Conservation (phyloP, 2,797 vertebrate genomes). For the Coregonus suidteri region DNA sequence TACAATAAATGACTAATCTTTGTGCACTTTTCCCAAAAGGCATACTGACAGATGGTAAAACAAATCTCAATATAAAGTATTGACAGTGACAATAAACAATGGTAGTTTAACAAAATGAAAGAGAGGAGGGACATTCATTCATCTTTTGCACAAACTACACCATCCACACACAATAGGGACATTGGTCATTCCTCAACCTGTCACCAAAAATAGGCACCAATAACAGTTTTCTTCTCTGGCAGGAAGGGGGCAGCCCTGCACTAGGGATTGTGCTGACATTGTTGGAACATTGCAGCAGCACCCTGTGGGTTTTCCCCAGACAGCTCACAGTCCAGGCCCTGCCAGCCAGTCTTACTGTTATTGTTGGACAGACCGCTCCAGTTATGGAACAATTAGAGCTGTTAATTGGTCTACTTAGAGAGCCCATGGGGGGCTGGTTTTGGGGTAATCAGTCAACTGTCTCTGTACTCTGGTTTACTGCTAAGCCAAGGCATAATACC, state of each 20-base stretch:
- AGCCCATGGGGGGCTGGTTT: background rate
- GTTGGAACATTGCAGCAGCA: conserved; percentile 44
- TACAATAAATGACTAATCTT: background rate
- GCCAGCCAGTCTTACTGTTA: conserved; percentile 13
- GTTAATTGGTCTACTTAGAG: conserved; percentile 43
- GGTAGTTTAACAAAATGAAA: background rate
- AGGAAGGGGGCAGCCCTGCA: conserved; percentile 16
- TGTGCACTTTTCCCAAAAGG: background rate
- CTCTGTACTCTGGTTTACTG: background rate
- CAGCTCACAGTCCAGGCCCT: conserved; percentile 33
- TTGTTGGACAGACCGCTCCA: conserved; percentile 4
- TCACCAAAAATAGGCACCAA: background rate
- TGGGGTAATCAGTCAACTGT: conserved; percentile 14
- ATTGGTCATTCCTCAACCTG: too few relatives aligned
- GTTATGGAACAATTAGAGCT: conserved; percentile 29
- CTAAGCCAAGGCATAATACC: too few relatives aligned
- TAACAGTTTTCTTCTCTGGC: background rate
- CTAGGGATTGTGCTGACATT: conserved; percentile 44
- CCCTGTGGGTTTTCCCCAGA: conserved; percentile 49
- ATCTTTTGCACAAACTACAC: too few relatives aligned
- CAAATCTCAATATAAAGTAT: background rate
- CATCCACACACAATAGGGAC: too few relatives aligned
- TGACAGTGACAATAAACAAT: background rate
- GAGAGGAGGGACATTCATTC: too few relatives aligned
- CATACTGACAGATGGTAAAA: background rate